These are phyloP conservation scores for Vombatus ursinus DNA, from an alignment of 2,113 vertebrate genomes.

Conservation along the genomic window DNA sequence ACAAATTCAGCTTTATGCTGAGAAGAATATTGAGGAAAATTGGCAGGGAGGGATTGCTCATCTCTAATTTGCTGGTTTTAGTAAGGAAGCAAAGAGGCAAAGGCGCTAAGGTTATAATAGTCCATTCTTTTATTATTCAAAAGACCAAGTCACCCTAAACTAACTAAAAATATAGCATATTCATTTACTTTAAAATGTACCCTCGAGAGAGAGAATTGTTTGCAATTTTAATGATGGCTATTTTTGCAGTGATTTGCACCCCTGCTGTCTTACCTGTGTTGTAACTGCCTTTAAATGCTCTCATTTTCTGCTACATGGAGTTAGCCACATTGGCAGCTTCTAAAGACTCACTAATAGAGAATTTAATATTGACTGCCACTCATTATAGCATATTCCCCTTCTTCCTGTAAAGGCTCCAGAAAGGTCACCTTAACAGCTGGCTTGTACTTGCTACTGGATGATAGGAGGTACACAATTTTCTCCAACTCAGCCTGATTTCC, in stretches of 20 bases:
- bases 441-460: background rate
- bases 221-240: background rate
- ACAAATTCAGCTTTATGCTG: background rate
- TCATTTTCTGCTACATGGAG: constrained; percentile 43
- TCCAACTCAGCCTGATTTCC: background rate
- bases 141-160: background rate
- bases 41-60: background rate
- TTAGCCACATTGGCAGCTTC: constrained; percentile 16
- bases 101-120: background rate
- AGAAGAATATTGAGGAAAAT: background rate
- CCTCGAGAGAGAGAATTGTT: background rate
- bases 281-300: constrained; percentile 26
- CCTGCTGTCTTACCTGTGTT: background rate
- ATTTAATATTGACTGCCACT: background rate
- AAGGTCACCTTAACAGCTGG: background rate
- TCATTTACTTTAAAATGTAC: background rate
- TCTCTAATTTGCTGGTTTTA: constrained; percentile 14
- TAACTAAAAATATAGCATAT: background rate
- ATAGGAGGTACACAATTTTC: background rate
- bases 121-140: constrained; percentile 1
- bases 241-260: background rate
- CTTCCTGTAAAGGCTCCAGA: background rate
- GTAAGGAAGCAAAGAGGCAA: background rate
- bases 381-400: background rate
- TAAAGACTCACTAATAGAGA: constrained; percentile 8